phyloP scores from a whole-genome alignment of 2,888 invertebrate genomes.

The Serrognathus titanus region DNA sequence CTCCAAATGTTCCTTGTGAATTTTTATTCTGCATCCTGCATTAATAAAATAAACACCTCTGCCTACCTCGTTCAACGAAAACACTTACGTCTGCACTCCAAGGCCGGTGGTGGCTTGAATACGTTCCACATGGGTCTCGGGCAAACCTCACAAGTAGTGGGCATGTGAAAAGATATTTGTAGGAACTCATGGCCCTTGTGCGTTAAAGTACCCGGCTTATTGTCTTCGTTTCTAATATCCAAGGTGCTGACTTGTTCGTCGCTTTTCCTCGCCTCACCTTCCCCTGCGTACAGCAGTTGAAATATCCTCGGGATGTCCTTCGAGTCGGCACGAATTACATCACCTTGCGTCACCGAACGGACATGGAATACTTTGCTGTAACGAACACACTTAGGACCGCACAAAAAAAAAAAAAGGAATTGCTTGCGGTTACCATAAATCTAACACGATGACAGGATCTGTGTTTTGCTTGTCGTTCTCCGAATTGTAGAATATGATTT shows the following conservation, averaged over 20 bases:
- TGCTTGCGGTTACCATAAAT: constrained; percentile 72
- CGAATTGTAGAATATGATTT: constrained; percentile 95
- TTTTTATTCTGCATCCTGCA: constrained; percentile 90
- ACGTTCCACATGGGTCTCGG: constrained; percentile 96
- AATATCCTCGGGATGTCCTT: constrained; percentile 99
- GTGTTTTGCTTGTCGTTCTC: constrained; percentile 93
- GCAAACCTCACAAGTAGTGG: constrained; percentile 97
- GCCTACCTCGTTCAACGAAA: not conserved
- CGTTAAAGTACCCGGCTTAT: constrained; percentile 63
- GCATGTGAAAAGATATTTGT: constrained; percentile 96
- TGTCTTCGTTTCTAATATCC: constrained; percentile 52
- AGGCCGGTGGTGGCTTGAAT: constrained; percentile 95
- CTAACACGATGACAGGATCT: constrained; percentile 91
- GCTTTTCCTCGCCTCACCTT: constrained; percentile 85
- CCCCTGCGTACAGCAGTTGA: constrained; percentile 93
- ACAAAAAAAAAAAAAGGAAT: not conserved
- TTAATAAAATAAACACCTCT: constrained; percentile 1
- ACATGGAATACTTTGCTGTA: constrained; percentile 97
- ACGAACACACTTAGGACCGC: constrained; percentile 13
- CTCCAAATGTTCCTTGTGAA: constrained; percentile 95
- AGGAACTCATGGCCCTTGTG: constrained; percentile 95
- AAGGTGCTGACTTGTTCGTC: constrained; percentile 57
- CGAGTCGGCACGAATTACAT: constrained; percentile 97
- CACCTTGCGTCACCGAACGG: constrained; percentile 96
- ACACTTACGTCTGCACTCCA: constrained; percentile 88